Conservation (phyloP, 2,888 invertebrate species). For the Gasteruption jaculator region DNA sequence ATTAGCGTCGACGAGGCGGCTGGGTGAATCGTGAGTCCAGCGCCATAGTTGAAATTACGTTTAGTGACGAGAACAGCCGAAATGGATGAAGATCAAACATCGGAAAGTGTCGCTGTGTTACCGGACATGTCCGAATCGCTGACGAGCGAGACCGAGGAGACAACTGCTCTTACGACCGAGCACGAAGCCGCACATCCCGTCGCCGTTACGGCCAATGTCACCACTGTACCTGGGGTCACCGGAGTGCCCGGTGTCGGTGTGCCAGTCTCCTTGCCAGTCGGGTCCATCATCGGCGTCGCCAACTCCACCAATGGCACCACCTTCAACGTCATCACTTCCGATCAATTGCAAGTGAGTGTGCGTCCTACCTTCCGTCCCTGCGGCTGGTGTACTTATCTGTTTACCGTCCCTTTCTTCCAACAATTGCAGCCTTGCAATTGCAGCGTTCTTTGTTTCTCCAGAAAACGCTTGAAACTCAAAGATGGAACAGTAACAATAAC, state of each 20-base stretch:
- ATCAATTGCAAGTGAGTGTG: slow-evolving; percentile 66
- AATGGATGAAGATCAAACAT: slow-evolving; percentile 52
- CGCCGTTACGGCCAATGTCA: slow-evolving; percentile 40
- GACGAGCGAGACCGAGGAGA: slow-evolving; percentile 53
- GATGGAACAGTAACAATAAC: no score
- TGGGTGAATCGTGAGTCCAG: no score
- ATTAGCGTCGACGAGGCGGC: no score
- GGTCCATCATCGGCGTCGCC: slow-evolving; percentile 65
- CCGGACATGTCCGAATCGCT: slow-evolving; percentile 56
- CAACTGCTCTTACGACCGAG: slow-evolving; percentile 39
- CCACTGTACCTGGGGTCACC: slow-evolving; percentile 51
- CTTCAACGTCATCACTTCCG: slow-evolving; percentile 81
- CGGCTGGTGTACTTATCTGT: no score
- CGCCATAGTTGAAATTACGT: no score
- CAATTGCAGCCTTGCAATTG: no score
- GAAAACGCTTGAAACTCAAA: no score
- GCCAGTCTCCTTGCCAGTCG: slow-evolving; percentile 71
- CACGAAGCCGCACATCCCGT: slow-evolving; percentile 48
- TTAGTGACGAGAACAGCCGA: slow-evolving; percentile 46
- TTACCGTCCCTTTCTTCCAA: no score
- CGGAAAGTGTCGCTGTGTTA: slow-evolving; percentile 54
- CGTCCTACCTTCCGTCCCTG: no score
- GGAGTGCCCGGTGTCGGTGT: slow-evolving; percentile 57
- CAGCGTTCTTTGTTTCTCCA: no score
- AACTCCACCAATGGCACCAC: slow-evolving; percentile 63